Conservation (phyloP, 2,797 vertebrate species). For the Eleutherodactylus coqui region DNA sequence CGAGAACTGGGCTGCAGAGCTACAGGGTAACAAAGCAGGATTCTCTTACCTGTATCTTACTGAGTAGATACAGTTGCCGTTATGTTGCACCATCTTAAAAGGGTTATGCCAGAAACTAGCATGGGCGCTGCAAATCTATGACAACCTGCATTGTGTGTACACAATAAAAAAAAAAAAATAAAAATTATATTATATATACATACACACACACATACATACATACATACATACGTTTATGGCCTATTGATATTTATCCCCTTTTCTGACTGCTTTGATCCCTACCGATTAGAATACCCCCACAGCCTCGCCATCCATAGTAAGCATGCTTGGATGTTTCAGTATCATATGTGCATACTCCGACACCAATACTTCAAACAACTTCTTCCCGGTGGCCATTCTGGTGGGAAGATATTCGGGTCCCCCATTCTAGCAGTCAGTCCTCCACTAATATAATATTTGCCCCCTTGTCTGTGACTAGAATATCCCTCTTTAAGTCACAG, state of each 20-base stretch:
- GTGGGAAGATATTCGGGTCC: neutral
- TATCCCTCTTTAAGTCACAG: neutral
- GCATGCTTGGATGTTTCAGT: neutral
- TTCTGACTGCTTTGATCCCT: neutral
- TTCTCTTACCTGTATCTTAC: neutral
- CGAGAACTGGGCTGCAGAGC: neutral
- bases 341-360: neutral
- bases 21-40: neutral
- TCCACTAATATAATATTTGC: neutral
- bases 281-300: neutral
- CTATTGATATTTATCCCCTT: neutral
- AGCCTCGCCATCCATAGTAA: neutral
- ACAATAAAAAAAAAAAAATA: no score
- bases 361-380: neutral
- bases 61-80: neutral
- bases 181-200: no score
- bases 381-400: neutral
- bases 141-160: no score
- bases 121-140: no score
- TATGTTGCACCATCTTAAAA: neutral
- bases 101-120: neutral
- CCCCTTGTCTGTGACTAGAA: neutral
- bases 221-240: no score
- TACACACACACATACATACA: no score
- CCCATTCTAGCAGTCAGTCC: neutral